Conservation (phyloP, 1,140 invertebrate genomes). For the Venturia canescens region DNA sequence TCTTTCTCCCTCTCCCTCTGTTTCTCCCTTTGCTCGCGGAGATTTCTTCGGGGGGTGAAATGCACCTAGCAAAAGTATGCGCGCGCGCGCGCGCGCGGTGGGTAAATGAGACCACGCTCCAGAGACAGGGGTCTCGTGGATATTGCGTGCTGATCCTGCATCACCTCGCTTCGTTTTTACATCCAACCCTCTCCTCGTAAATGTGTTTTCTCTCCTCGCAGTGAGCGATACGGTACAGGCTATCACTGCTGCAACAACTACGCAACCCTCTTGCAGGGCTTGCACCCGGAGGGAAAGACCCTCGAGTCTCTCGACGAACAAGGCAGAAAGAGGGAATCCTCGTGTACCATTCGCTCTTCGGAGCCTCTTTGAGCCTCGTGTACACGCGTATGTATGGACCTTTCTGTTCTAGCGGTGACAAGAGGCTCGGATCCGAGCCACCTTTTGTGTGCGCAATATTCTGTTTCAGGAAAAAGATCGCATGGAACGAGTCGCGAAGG, state of each 20-base stretch:
- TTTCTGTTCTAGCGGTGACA: background rate
- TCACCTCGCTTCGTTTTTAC: slow-evolving; percentile 23
- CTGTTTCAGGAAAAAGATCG: no score
- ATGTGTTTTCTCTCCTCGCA: slow-evolving; percentile 18
- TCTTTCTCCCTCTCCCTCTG: slow-evolving; percentile 2
- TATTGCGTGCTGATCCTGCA: slow-evolving; percentile 38
- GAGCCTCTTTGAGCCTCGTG: background rate
- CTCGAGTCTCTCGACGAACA: background rate
- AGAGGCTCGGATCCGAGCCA: background rate
- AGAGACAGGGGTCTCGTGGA: slow-evolving; percentile 70
- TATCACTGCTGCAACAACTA: slow-evolving; percentile 8
- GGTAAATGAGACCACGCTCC: slow-evolving; percentile 72
- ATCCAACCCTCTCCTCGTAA: slow-evolving; percentile 45
- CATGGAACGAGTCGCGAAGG: no score
- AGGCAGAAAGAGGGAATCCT: background rate
- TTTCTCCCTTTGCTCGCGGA: slow-evolving; percentile 6
- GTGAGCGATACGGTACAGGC: slow-evolving; percentile 22
- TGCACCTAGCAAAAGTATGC: slow-evolving; percentile 60
- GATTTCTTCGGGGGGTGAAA: slow-evolving; percentile 29
- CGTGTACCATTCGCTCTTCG: slow-evolving; percentile 15
- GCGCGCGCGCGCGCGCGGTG: no score
- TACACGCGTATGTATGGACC: background rate
- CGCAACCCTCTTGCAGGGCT: background rate
- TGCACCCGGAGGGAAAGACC: slow-evolving; percentile 19
- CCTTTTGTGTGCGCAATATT: no score